Evolutionary conservation across 92 coral and sea anemone species (phyloP).

Genomic region (Porites lobata): DNA sequence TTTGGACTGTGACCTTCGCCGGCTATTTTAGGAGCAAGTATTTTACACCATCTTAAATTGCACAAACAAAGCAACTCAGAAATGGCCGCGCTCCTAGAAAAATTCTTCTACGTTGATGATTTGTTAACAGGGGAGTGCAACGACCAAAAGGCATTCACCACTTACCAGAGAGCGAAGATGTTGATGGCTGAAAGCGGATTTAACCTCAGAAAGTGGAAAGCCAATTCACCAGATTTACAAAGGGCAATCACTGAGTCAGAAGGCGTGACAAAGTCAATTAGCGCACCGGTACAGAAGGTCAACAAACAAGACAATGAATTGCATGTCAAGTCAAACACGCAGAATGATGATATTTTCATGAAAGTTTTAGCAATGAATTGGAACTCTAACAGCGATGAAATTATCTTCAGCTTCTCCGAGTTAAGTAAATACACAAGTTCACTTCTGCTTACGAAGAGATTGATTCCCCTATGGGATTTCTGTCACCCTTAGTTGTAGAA

Average conservation of each 20-base stretch:
- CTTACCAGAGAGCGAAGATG: constrained; percentile 46
- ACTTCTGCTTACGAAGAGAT: constrained; percentile 79
- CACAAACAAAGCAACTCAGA: neutral
- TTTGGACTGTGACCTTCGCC: neutral
- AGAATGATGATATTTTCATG: neutral
- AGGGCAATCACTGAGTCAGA: constrained; percentile 43
- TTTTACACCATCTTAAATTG: constrained; percentile 1
- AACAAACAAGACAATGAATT: constrained; percentile 49
- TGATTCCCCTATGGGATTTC: constrained; percentile 71
- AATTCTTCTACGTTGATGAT: constrained; percentile 29
- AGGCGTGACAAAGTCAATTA: constrained; percentile 5
- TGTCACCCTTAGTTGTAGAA: constrained; percentile 63
- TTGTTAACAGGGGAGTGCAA: constrained; percentile 27
- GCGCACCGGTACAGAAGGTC: neutral
- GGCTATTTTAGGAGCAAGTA: neutral
- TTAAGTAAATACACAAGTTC: constrained; percentile 52
- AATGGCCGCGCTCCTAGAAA: constrained; percentile 7
- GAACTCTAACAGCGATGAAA: constrained; percentile 66
- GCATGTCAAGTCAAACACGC: constrained; percentile 42
- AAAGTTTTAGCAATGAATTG: constrained; percentile 58
- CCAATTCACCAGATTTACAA: constrained; percentile 40
- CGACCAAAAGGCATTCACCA: constrained; percentile 38
- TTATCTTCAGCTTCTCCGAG: constrained; percentile 51
- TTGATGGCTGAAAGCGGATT: constrained; percentile 66
- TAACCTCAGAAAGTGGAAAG: constrained; percentile 64